A percentile compares a stretch with the other conserved stretches of the same genome.
These are phyloP conservation scores for Cygnus atratus DNA, from an alignment of 2,113 vertebrate species.

Conservation along the genomic window DNA sequence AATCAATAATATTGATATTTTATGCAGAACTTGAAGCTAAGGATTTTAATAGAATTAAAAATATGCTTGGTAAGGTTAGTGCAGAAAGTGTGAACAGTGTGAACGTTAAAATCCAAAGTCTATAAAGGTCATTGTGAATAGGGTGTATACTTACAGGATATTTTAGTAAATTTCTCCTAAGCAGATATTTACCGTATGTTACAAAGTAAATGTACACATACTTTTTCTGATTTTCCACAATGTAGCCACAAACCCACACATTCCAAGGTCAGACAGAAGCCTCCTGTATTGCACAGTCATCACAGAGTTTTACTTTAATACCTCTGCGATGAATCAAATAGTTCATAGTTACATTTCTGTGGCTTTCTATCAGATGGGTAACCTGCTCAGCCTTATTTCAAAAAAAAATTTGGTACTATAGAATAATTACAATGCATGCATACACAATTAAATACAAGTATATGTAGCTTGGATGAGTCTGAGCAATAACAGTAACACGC, in stretches of 20 bases:
- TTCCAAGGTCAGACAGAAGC: not conserved
- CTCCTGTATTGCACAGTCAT: not conserved
- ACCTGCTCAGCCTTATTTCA: not conserved
- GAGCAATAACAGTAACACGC: not conserved
- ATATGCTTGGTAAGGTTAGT: not conserved
- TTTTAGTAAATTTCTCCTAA: not conserved
- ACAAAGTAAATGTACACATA: not conserved
- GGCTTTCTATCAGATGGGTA: not conserved
- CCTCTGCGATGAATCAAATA: not conserved
- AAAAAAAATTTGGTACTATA: not conserved
- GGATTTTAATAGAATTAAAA: slow-evolving; percentile 37
- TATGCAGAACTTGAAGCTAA: slow-evolving; percentile 10
- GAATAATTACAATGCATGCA: not conserved
- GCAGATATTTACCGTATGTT: not conserved
- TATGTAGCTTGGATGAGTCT: not conserved
- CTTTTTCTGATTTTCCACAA: not conserved
- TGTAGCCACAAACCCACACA: not conserved
- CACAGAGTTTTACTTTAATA: not conserved
- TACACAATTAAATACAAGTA: not conserved
- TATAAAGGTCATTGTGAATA: not conserved
- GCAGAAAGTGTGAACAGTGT: not conserved
- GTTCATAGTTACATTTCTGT: not conserved
- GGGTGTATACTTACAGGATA: not conserved
- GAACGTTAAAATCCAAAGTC: not conserved
- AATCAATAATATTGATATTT: slow-evolving; percentile 61